These are phyloP conservation scores for Panulirus ornatus DNA, from an alignment of 1,140 invertebrate genomes.

Conservation along the genomic window DNA sequence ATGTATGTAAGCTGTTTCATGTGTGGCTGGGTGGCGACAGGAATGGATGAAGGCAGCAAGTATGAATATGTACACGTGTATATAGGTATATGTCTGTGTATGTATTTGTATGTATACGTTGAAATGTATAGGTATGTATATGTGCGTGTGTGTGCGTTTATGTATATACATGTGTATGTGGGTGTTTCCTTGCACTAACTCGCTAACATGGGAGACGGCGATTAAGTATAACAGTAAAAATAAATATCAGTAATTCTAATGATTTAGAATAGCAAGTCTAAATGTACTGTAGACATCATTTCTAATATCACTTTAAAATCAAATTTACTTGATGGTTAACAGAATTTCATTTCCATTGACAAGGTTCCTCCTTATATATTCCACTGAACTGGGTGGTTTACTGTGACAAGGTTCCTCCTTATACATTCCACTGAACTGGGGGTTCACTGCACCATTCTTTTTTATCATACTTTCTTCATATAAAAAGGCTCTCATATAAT, in stretches of 20 bases:
- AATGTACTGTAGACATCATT: neutral
- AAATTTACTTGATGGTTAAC: too few relatives aligned
- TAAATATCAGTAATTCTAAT: neutral
- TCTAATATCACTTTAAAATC: neutral
- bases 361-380: neutral
- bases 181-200: too few relatives aligned
- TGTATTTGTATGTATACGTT: too few relatives aligned
- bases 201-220: too few relatives aligned
- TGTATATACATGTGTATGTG: constrained; percentile 20
- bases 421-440: neutral
- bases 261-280: neutral
- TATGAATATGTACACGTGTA: too few relatives aligned
- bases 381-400: neutral
- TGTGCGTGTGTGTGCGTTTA: neutral
- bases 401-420: neutral
- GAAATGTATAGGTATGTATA: too few relatives aligned
- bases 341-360: neutral
- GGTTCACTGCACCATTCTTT: neutral
- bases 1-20: too few relatives aligned
- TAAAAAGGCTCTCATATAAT: too few relatives aligned
- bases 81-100: too few relatives aligned
- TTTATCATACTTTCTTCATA: neutral
- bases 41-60: too few relatives aligned
- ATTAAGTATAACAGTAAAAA: neutral
- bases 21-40: too few relatives aligned